Conservation (phyloP, 1,140 invertebrate genomes). For the Lucilia cuprina region DNA sequence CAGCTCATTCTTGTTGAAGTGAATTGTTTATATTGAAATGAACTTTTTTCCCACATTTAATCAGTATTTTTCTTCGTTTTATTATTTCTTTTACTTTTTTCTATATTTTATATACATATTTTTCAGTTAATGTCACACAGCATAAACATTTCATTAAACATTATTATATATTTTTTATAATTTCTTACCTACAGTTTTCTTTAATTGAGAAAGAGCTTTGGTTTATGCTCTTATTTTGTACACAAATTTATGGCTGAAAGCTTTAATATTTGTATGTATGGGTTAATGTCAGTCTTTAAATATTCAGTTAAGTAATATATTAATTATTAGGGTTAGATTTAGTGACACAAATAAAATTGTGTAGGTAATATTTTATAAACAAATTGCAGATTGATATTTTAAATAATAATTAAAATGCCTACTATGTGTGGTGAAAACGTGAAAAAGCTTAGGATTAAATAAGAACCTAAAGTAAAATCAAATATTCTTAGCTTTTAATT, state of each 20-base stretch:
- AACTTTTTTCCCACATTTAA: background rate
- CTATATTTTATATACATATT: background rate
- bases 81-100: background rate
- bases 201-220: background rate
- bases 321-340: too few relatives aligned
- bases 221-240: background rate
- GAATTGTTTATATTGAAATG: too few relatives aligned
- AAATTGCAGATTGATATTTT: too few relatives aligned
- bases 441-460: too few relatives aligned
- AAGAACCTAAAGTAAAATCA: too few relatives aligned
- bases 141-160: slow-evolving; percentile 27
- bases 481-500: too few relatives aligned
- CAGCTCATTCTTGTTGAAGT: background rate
- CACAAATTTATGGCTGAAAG: too few relatives aligned
- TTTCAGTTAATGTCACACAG: slow-evolving; percentile 23
- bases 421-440: too few relatives aligned
- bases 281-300: background rate
- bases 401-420: too few relatives aligned
- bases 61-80: background rate
- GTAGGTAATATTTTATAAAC: too few relatives aligned
- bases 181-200: background rate
- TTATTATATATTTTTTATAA: background rate
- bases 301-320: background rate
- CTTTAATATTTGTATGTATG: too few relatives aligned
- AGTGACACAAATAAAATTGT: too few relatives aligned